A percentile compares a stretch with the other conserved stretches of the same genome.
Evolutionary conservation across 2,797 vertebrate genomes (phyloP).

Genomic region (Denticeps clupeoides): DNA sequence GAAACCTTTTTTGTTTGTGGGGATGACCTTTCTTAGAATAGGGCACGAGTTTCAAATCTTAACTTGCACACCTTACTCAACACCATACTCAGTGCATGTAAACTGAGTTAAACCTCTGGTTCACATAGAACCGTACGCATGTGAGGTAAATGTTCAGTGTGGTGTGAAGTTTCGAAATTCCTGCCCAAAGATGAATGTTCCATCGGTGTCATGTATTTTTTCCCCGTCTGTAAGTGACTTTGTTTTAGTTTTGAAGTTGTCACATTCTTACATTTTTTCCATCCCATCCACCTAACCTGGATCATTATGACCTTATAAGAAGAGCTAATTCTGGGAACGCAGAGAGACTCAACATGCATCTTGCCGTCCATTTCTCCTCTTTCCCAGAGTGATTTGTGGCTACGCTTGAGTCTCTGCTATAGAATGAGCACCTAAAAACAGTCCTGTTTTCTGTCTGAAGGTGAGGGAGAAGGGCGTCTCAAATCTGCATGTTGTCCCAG

Average conservation of each 20-base stretch:
- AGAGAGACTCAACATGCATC: background rate
- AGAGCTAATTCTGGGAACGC: background rate
- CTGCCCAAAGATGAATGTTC: background rate
- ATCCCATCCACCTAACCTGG: background rate
- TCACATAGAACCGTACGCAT: too few relatives aligned
- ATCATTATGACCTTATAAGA: background rate
- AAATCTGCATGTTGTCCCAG: conserved; percentile 59
- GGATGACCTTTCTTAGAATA: conserved; percentile 4
- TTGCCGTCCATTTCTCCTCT: background rate
- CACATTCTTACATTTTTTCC: background rate
- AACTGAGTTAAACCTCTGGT: too few relatives aligned
- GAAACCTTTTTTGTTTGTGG: background rate
- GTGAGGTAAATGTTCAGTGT: background rate
- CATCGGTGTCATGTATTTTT: background rate
- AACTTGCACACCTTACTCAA: background rate
- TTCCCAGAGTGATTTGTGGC: too few relatives aligned
- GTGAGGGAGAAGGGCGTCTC: conserved; percentile 48
- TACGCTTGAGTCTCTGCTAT: background rate
- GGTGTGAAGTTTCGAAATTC: conserved; percentile 18
- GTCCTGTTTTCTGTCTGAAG: background rate
- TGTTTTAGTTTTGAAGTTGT: conserved; percentile 12
- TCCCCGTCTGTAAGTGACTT: conserved; percentile 4
- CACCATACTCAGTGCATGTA: too few relatives aligned
- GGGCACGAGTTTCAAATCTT: conserved; percentile 27
- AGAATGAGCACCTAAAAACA: background rate